Evolutionary conservation across 2,113 vertebrate genomes (phyloP), one percentile per base, ranked within the genome.

Genomic region (Clarias macrocephalus): DNA sequence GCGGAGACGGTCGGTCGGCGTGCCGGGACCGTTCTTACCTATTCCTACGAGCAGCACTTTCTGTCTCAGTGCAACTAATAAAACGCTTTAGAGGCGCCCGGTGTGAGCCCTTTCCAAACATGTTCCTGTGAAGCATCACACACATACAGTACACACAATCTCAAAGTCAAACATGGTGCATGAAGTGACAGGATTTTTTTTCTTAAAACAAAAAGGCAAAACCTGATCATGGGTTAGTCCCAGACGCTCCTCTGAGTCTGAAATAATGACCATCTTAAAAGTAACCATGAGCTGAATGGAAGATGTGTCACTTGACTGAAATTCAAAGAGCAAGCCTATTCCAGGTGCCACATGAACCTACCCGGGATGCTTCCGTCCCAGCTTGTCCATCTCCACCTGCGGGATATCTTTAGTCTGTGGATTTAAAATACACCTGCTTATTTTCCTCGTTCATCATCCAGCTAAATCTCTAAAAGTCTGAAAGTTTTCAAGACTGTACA

Each of bases 51-150:
- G 92, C 91, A 37, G 96, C 94, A 16, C 96, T 95, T 63, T 96
- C 96, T 0, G 94, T 94, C 54, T 98, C 96, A 6, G 96, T 92
- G 96, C 97, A 98, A 91, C 96, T 98, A 90, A 97, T 93, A 92
- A 97, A 97, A 9, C 97, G 95, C 62, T 98, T 97, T 65, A 99
- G 93, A 0, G 96, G 96, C 25, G 97, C 97, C 13, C 96, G 96
- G 12, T 86, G 88, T 37, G 94, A 92, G 1, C 90, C 95, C 93
- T 97, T 97, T 76, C 96, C 97, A 62, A 96, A 85, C 86, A 95
- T 82, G 79, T 92, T 96, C 97, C 97, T 96, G 94, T 76, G 93
- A 94, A 92, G 85, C 90, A 70, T 75, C 86, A 63, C 68, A 90
- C 76, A 90, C 25, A 76, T 2, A 72, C 37, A 73, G 84, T 16